Conservation (phyloP, 2,888 invertebrate genomes). For the Torymus texanus region DNA sequence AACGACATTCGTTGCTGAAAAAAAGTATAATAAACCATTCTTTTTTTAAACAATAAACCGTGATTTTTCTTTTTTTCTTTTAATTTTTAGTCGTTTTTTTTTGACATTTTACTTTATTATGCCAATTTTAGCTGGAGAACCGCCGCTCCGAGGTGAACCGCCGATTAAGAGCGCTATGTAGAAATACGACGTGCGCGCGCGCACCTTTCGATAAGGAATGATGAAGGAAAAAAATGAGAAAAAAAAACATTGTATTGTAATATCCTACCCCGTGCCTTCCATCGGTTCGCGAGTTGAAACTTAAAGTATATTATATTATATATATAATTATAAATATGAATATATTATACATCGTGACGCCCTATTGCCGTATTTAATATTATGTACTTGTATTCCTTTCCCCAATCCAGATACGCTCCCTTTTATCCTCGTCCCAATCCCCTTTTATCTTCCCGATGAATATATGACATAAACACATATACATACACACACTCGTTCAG, state of each 20-base stretch:
- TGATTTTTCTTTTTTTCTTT: too few species aligned
- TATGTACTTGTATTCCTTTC: slow-evolving; percentile 35
- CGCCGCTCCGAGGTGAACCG: slow-evolving; percentile 28
- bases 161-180: slow-evolving; percentile 5
- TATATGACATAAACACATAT: slow-evolving; percentile 30
- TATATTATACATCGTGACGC: slow-evolving; percentile 48
- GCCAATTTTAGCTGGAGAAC: background rate
- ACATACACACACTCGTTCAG: slow-evolving; percentile 22
- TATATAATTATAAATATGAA: slow-evolving; percentile 46
- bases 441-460: slow-evolving; percentile 45
- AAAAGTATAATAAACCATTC: too few species aligned
- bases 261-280: slow-evolving; percentile 74
- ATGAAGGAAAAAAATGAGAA: too few species aligned
- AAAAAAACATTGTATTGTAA: slow-evolving; percentile 51
- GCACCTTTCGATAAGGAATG: slow-evolving; percentile 25
- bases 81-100: background rate
- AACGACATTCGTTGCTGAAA: too few species aligned
- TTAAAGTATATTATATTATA: slow-evolving; percentile 37
- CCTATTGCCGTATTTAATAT: slow-evolving; percentile 31
- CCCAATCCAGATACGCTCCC: too few species aligned
- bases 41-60: too few species aligned
- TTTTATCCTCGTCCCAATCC: too few species aligned
- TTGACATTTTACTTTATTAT: background rate
- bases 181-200: slow-evolving; percentile 12
- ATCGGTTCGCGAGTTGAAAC: slow-evolving; percentile 65